These are phyloP conservation scores for Drosophila testacea DNA, from an alignment of 2,888 invertebrate species.

Conservation along the genomic window DNA sequence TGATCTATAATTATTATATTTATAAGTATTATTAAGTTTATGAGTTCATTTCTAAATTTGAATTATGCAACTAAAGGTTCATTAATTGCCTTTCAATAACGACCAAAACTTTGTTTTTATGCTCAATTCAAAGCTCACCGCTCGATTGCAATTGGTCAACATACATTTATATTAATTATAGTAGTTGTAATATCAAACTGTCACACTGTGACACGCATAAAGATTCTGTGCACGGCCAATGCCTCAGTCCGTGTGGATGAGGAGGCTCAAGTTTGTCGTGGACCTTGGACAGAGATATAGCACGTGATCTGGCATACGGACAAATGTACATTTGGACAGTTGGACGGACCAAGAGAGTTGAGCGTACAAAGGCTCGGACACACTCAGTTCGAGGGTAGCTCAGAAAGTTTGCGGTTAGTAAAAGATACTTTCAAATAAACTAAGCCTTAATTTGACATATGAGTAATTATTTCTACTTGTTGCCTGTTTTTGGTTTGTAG, in stretches of 20 bases:
- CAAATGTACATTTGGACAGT: constrained; percentile 12
- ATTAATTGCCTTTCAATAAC: neutral
- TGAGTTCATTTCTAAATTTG: no score
- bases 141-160: neutral
- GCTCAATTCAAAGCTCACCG: neutral
- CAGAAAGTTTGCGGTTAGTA: neutral
- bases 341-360: constrained; percentile 6
- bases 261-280: constrained; percentile 48
- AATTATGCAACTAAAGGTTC: neutral
- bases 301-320: constrained; percentile 50
- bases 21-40: no score
- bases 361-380: neutral
- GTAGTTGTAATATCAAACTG: neutral
- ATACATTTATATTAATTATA: constrained; percentile 5
- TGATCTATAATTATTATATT: no score
- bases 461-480: no score
- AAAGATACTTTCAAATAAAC: no score
- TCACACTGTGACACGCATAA: constrained; percentile 38
- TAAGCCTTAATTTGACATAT: no score
- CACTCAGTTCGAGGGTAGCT: constrained; percentile 23
- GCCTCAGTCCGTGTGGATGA: constrained; percentile 41
- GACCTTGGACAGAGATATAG: constrained; percentile 22
- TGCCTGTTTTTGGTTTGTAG: no score
- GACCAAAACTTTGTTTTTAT: neutral
- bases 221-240: constrained; percentile 49